Percentiles rank a stretch among this genome's conserved stretches.
Conservation (phyloP, 2,797 vertebrate genomes). For the Gallinago nigripennis region DNA sequence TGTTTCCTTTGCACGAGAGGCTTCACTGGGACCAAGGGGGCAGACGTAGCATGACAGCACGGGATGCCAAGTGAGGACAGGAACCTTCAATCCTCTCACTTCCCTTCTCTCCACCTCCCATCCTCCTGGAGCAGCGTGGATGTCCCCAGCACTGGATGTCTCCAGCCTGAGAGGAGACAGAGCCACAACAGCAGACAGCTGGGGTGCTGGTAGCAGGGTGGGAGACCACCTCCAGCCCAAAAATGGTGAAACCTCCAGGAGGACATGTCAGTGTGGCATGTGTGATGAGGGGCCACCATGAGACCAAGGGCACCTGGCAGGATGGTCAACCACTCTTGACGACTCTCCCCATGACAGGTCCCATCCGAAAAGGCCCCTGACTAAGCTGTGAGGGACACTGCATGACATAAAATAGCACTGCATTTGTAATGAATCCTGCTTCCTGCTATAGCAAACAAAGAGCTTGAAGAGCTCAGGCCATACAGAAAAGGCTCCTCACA, state of each 20-base stretch:
- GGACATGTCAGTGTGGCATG: background rate
- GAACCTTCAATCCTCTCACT: background rate
- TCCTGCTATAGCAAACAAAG: background rate
- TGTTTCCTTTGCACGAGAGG: fast-evolving
- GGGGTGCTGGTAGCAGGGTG: background rate
- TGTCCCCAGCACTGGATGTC: fast-evolving
- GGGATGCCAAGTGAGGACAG: fast-evolving
- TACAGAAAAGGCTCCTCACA: fast-evolving
- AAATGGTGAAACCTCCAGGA: background rate
- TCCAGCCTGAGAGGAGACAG: background rate
- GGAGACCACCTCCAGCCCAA: background rate
- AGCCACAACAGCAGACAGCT: background rate
- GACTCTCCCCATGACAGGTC: fast-evolving
- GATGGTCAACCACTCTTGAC: background rate
- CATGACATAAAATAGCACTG: background rate
- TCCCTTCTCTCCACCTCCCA: fast-evolving
- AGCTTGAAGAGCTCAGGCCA: background rate
- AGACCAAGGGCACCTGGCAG: background rate
- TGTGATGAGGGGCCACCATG: background rate
- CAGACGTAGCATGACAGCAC: fast-evolving
- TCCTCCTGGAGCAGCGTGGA: background rate
- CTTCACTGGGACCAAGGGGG: fast-evolving
- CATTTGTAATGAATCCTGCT: background rate
- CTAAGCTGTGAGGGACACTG: fast-evolving
- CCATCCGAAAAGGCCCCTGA: background rate